Percentiles rank a stretch among this genome's conserved stretches.
These are phyloP conservation scores for Sarcophaga subvicina DNA, from an alignment of 2,888 invertebrate species.

Conservation along the genomic window DNA sequence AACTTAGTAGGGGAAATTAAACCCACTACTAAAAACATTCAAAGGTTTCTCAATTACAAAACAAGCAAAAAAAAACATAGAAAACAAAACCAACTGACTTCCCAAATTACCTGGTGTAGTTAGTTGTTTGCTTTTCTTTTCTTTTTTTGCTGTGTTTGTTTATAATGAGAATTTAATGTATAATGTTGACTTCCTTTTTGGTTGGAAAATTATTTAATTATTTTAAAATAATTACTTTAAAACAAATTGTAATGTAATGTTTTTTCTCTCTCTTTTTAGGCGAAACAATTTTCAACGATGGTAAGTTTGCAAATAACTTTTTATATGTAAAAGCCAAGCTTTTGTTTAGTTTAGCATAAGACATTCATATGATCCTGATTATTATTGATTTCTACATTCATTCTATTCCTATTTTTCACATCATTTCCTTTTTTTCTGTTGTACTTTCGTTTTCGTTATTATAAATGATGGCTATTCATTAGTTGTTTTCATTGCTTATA, in stretches of 20 bases:
- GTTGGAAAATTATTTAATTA: slow-evolving; percentile 26
- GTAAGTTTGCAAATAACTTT: slow-evolving; percentile 16
- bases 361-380: no score
- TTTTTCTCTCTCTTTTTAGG: slow-evolving; percentile 42
- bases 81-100: slow-evolving; percentile 31
- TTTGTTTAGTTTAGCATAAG: no score
- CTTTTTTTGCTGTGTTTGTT: neutral
- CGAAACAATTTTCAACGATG: slow-evolving; percentile 41
- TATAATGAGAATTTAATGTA: slow-evolving; percentile 63
- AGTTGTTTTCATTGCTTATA: no score
- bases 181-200: slow-evolving; percentile 33
- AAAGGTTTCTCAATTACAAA: slow-evolving; percentile 47
- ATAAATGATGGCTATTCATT: no score
- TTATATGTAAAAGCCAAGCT: neutral
- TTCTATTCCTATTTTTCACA: no score
- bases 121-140: neutral
- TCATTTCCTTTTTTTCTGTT: no score
- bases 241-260: slow-evolving; percentile 20
- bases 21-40: slow-evolving; percentile 22
- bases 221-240: slow-evolving; percentile 18
- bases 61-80: slow-evolving; percentile 11
- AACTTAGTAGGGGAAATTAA: slow-evolving; percentile 30
- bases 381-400: no score
- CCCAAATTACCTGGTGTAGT: slow-evolving; percentile 47
- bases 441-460: no score